Percentiles rank a stretch among this genome's conserved stretches.
These are phyloP conservation scores for Hypsibius dujardini DNA, from an alignment of 1,140 invertebrate species.

Conservation along the genomic window DNA sequence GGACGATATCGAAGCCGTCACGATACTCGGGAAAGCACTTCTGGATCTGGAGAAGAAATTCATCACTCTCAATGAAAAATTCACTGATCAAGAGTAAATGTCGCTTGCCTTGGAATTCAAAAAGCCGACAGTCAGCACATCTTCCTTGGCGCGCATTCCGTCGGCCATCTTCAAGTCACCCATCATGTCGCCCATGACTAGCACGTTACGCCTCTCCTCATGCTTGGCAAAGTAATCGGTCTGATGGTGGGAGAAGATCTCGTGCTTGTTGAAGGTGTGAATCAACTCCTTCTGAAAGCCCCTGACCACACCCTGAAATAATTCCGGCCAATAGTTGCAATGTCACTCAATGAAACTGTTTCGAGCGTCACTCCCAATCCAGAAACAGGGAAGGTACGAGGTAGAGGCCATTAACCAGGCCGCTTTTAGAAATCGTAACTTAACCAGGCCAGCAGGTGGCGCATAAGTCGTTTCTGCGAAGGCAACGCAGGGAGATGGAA, in stretches of 20 bases:
- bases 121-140: conserved; percentile 1
- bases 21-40: not conserved
- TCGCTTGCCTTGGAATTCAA: not conserved
- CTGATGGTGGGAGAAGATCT: conserved; percentile 14
- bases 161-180: conserved; percentile 9
- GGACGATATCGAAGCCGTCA: not conserved
- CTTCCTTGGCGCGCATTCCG: conserved; percentile 5
- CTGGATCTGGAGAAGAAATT: not conserved
- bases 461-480: too few relatives aligned
- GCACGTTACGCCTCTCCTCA: not conserved
- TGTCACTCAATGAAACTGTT: too few relatives aligned
- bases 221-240: conserved; percentile 5
- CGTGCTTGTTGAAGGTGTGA: conserved; percentile 7
- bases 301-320: not conserved
- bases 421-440: too few relatives aligned
- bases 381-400: too few relatives aligned
- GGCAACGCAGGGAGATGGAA: too few relatives aligned
- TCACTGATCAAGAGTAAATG: not conserved
- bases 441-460: too few relatives aligned
- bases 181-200: conserved; percentile 9
- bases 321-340: not conserved
- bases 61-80: not conserved
- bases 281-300: conserved; percentile 5
- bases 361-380: too few relatives aligned
- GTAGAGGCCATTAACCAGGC: too few relatives aligned